phyloP scores from a whole-genome alignment of 2,888 invertebrate genomes.

The Didymodactylos carnosus region DNA sequence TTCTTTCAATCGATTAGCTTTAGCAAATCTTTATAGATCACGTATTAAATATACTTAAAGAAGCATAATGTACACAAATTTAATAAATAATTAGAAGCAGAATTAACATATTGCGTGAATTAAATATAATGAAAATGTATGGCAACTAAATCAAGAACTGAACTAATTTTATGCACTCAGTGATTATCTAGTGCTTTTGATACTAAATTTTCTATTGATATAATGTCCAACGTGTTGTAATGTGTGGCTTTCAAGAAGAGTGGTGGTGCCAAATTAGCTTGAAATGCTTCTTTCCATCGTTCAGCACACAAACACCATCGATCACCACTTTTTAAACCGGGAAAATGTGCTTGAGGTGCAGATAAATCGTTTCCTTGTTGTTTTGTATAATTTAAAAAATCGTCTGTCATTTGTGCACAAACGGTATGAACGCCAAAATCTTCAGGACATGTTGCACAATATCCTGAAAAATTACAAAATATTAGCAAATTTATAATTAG shows the following conservation, averaged over 20 bases:
- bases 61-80: too few species aligned
- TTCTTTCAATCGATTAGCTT: too few species aligned
- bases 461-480: background rate
- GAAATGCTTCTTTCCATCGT: constrained; percentile 4
- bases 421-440: constrained; percentile 12
- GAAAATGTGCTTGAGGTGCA: background rate
- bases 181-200: background rate
- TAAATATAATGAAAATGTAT: too few species aligned
- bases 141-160: too few species aligned
- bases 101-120: too few species aligned
- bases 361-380: constrained; percentile 3
- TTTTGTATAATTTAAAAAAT: constrained; percentile 6
- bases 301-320: constrained; percentile 7
- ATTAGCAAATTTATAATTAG: background rate
- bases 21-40: too few species aligned
- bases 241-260: constrained; percentile 1
- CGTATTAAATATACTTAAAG: too few species aligned
- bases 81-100: too few species aligned
- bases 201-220: background rate
- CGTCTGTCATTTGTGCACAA: constrained; percentile 4
- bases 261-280: background rate
- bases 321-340: constrained; percentile 1
- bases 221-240: background rate
- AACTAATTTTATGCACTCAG: too few species aligned
- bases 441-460: background rate